Conservation (phyloP, 2,888 invertebrate genomes). For the Cinara cedri region DNA sequence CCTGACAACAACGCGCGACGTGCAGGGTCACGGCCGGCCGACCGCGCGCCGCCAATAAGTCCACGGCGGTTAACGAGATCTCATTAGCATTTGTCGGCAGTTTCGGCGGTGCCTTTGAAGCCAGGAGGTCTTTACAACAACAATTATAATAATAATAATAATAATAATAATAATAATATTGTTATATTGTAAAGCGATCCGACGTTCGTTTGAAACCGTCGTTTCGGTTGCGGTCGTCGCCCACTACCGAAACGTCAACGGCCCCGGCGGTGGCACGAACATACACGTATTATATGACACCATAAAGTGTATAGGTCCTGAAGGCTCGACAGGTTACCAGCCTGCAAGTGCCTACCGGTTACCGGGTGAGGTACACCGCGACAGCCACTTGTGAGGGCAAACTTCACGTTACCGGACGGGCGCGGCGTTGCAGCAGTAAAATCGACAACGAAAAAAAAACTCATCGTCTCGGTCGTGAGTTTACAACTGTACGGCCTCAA, state of each 20-base stretch:
- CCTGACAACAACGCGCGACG: not conserved
- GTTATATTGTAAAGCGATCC: not conserved
- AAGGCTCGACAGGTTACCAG: too few relatives aligned
- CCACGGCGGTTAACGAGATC: slow-evolving; percentile 26
- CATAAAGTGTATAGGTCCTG: too few relatives aligned
- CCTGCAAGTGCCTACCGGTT: too few relatives aligned
- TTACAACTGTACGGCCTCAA: too few relatives aligned
- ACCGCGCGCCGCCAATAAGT: not conserved
- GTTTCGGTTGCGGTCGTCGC: not conserved
- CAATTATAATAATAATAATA: slow-evolving; percentile 11
- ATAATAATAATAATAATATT: slow-evolving; percentile 11
- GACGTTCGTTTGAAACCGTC: too few relatives aligned
- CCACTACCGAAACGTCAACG: slow-evolving; percentile 10
- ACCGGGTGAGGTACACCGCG: too few relatives aligned
- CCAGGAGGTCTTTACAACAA: not conserved
- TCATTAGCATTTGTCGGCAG: slow-evolving; percentile 12
- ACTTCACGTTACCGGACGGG: too few relatives aligned
- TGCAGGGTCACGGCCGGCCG: not conserved
- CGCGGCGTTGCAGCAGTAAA: too few relatives aligned
- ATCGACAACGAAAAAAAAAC: too few relatives aligned
- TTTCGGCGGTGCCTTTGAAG: slow-evolving; percentile 29
- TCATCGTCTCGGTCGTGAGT: too few relatives aligned
- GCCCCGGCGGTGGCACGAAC: not conserved
- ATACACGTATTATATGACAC: too few relatives aligned
- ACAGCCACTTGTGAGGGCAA: too few relatives aligned